Conservation (phyloP, 35 echinoderm and acorn worm species). For the Eucidaris tribuloides region DNA sequence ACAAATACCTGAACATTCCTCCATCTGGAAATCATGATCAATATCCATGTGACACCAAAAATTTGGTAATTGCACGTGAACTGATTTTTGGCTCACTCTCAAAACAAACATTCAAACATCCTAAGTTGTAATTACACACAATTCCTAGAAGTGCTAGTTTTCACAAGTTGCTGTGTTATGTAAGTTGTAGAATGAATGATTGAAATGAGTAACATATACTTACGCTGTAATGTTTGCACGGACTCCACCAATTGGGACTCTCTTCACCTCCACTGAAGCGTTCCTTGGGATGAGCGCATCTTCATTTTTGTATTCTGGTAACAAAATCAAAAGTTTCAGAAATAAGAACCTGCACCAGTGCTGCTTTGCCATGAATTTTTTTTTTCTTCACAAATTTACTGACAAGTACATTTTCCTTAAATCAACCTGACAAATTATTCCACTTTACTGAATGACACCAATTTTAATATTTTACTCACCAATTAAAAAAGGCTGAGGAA, state of each 20-base stretch:
- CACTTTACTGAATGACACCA: no score
- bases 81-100: not conserved
- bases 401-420: no score
- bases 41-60: no score
- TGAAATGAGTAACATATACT: constrained; percentile 12
- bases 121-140: not conserved
- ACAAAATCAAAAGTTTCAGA: constrained; percentile 10
- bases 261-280: constrained; percentile 77
- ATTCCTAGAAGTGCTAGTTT: not conserved
- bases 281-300: constrained; percentile 86
- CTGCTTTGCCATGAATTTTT: no score
- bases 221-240: constrained; percentile 81
- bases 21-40: no score
- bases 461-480: no score
- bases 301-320: constrained; percentile 74
- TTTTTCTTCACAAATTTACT: no score
- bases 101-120: not conserved
- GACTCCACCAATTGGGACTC: constrained; percentile 90
- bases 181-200: not conserved
- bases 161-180: not conserved
- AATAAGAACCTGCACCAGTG: no score
- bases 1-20: no score
- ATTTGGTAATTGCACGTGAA: not conserved
- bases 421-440: no score
- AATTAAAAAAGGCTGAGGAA: no score